These are phyloP conservation scores for Puma concolor DNA, from an alignment of 2,113 vertebrate species.

Conservation along the genomic window DNA sequence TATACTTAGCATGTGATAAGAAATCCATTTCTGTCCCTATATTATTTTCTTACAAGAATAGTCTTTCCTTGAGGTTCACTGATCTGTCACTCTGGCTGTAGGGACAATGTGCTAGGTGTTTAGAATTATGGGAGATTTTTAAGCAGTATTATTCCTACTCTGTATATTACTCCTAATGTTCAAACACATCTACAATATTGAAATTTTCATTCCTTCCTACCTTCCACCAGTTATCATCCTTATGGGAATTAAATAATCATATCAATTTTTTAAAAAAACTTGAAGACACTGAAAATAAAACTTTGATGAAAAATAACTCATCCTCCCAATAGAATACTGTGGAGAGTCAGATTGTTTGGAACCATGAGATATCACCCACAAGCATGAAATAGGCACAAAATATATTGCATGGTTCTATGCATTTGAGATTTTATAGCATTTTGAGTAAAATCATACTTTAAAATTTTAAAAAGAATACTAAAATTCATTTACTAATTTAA, in stretches of 20 bases:
- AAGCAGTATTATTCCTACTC: not conserved
- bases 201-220: not conserved
- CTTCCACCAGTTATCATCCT: not conserved
- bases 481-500: conserved; percentile 23
- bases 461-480: not conserved
- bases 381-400: not conserved
- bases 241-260: conserved; percentile 13
- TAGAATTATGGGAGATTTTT: not conserved
- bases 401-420: not conserved
- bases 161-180: not conserved
- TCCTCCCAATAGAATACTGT: not conserved
- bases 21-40: not conserved
- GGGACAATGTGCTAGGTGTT: not conserved
- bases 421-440: not conserved
- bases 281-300: conserved; percentile 35
- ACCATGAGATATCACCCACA: not conserved
- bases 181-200: not conserved
- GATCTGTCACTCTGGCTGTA: not conserved
- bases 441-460: not conserved
- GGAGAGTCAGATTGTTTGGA: not conserved
- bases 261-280: not conserved
- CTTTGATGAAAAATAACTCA: conserved; percentile 8
- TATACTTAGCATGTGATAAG: not conserved
- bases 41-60: conserved; percentile 49
- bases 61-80: not conserved